These are phyloP conservation scores for Parochlus steinenii DNA, from an alignment of 2,888 invertebrate genomes.

Conservation along the genomic window DNA sequence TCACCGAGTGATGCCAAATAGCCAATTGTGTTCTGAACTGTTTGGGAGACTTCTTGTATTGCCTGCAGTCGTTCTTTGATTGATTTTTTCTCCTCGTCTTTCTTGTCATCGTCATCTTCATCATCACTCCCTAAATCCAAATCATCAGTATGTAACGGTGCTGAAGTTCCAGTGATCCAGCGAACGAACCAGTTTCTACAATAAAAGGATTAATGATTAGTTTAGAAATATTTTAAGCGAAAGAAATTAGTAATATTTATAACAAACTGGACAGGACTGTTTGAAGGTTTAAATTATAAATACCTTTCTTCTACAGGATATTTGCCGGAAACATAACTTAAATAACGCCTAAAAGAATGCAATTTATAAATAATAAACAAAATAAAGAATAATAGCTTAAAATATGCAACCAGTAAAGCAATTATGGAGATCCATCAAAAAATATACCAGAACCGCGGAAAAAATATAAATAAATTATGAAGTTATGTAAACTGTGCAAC, in stretches of 20 bases:
- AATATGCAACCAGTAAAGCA: too few species aligned
- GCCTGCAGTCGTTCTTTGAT: conserved; percentile 85
- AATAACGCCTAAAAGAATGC: too few species aligned
- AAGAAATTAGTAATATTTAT: not conserved
- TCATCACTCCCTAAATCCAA: conserved; percentile 55
- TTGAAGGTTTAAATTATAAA: too few species aligned
- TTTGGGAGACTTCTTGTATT: conserved; percentile 93
- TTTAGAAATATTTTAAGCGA: not conserved
- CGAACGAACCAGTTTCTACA: conserved; percentile 29
- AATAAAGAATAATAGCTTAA: too few species aligned
- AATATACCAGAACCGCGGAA: too few species aligned
- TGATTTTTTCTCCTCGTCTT: conserved; percentile 91
- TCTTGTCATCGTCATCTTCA: conserved; percentile 82
- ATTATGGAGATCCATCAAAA: too few species aligned
- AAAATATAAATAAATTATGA: too few species aligned
- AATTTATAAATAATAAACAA: too few species aligned
- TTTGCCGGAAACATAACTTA: too few species aligned
- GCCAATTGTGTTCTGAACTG: conserved; percentile 91
- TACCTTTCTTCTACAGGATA: too few species aligned
- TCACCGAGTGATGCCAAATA: conserved; percentile 88
- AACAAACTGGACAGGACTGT: not conserved
- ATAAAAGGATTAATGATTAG: too few species aligned
- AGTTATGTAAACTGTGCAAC: too few species aligned
- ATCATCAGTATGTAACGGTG: conserved; percentile 41
- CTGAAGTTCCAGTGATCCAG: conserved; percentile 24